Conservation (phyloP, 37 sponge, comb jelly and placozoan species). For the Crambe crambe region DNA sequence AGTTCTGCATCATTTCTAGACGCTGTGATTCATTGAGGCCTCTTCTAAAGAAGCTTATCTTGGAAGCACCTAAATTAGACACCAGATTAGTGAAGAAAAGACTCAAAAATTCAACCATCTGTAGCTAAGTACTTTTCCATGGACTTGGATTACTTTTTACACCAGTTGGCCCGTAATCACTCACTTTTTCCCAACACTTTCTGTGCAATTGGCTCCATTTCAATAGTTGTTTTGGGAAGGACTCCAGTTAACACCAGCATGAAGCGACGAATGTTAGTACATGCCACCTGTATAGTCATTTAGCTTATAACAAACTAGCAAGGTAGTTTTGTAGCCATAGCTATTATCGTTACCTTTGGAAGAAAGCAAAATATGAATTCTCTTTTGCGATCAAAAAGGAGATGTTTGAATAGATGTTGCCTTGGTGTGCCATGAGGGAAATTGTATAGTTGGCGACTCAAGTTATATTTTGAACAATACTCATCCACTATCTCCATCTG, state of each 20-base stretch:
- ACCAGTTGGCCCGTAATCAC: too few relatives aligned
- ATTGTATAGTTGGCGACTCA: background rate
- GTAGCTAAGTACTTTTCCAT: too few relatives aligned
- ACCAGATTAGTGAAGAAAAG: background rate
- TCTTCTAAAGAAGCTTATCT: slow-evolving; percentile 1
- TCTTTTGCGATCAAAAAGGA: background rate
- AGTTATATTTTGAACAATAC: background rate
- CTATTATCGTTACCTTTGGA: background rate
- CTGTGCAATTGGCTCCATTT: too few relatives aligned
- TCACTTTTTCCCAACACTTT: too few relatives aligned
- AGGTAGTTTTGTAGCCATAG: background rate
- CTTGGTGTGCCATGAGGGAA: background rate
- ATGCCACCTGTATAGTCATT: background rate
- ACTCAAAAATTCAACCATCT: background rate
- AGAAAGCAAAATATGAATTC: background rate
- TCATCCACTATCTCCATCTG: background rate
- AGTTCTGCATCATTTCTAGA: slow-evolving; percentile 20
- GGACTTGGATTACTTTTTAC: too few relatives aligned
- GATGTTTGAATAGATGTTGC: background rate
- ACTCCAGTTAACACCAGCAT: background rate
- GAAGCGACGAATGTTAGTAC: background rate
- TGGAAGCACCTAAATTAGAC: background rate
- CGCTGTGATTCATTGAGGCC: slow-evolving; percentile 15
- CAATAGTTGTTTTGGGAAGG: too few relatives aligned
- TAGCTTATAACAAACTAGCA: too few relatives aligned